Evolutionary conservation across 2,113 vertebrate genomes (phyloP).

Genomic region (Cathartes aura): DNA sequence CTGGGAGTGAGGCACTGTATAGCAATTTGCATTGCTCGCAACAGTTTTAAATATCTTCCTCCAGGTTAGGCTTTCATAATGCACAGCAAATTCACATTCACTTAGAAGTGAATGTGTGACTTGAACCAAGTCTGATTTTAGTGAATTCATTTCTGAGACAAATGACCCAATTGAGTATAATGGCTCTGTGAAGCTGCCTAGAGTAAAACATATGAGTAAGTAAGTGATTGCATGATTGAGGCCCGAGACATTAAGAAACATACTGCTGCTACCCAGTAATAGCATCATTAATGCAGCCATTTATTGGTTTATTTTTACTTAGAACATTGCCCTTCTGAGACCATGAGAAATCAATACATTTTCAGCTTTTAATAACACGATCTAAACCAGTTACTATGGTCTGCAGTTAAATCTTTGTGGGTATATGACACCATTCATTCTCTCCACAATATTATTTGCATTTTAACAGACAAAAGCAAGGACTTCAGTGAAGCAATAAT

Average conservation of each 20-base stretch:
- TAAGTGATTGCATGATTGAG: slow-evolving; percentile 34
- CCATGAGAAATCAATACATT: slow-evolving; percentile 36
- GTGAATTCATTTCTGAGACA: slow-evolving; percentile 41
- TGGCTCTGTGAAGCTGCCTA: slow-evolving; percentile 16
- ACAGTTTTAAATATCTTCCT: slow-evolving; percentile 30
- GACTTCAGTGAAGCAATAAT: slow-evolving; percentile 14
- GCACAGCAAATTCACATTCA: not conserved
- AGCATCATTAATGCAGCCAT: slow-evolving; percentile 28
- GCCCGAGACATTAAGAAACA: not conserved
- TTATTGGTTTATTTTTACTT: slow-evolving; percentile 51
- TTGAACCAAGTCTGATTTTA: slow-evolving; percentile 17
- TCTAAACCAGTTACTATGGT: not conserved
- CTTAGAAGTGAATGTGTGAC: not conserved
- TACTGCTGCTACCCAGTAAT: slow-evolving; percentile 20
- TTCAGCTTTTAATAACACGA: slow-evolving; percentile 42
- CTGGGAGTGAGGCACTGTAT: not conserved
- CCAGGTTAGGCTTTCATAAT: not conserved
- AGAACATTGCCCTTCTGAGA: slow-evolving; percentile 41
- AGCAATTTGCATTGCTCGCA: not conserved
- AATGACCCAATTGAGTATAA: slow-evolving; percentile 55
- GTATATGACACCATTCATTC: not conserved
- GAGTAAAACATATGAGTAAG: slow-evolving; percentile 47
- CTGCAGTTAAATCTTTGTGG: not conserved
- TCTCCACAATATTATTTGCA: not conserved
- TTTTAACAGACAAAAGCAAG: slow-evolving; percentile 40